A percentile compares a stretch with the other conserved stretches of the same genome.
Evolutionary conservation across 2,797 vertebrate genomes (phyloP).

Genomic region (Manis crassicaudata): DNA sequence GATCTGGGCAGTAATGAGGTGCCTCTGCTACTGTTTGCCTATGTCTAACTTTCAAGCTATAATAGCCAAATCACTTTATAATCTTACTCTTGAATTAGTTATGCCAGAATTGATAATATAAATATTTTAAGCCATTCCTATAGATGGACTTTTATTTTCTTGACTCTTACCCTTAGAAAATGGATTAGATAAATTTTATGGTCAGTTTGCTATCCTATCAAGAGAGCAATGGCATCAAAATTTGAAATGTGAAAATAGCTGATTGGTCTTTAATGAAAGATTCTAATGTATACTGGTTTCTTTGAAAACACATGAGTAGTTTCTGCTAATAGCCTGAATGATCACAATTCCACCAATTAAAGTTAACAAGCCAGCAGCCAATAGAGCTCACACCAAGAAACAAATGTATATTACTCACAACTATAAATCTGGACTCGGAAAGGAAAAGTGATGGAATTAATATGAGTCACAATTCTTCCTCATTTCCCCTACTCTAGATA

Average conservation of each 20-base stretch:
- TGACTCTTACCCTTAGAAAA: conserved; percentile 67
- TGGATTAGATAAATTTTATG: conserved; percentile 76
- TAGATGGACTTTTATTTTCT: conserved; percentile 69
- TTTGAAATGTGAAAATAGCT: conserved; percentile 75
- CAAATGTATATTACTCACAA: conserved; percentile 41
- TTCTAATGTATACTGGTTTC: conserved; percentile 76
- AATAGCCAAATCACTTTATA: conserved; percentile 58
- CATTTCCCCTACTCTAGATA: conserved; percentile 29
- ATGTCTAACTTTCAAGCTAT: conserved; percentile 58
- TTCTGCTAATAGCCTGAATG: conserved; percentile 76
- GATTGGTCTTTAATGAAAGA: conserved; percentile 75
- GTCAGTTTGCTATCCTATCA: conserved; percentile 71
- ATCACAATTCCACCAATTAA: conserved; percentile 73
- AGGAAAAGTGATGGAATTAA: conserved; percentile 41
- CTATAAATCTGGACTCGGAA: conserved; percentile 4
- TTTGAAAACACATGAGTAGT: conserved; percentile 74
- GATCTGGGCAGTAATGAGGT: background rate
- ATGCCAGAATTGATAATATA: conserved; percentile 69
- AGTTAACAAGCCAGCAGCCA: conserved; percentile 65
- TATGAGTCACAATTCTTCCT: background rate
- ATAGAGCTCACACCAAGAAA: conserved; percentile 45
- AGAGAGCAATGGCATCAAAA: conserved; percentile 63
- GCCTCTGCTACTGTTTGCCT: background rate
- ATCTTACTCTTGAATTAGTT: conserved; percentile 61
- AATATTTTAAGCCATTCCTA: conserved; percentile 73